Evolutionary conservation across 2,888 invertebrate genomes (phyloP), one percentile per base, ranked within the genome.

Genomic region (Cephus pygmeus): DNA sequence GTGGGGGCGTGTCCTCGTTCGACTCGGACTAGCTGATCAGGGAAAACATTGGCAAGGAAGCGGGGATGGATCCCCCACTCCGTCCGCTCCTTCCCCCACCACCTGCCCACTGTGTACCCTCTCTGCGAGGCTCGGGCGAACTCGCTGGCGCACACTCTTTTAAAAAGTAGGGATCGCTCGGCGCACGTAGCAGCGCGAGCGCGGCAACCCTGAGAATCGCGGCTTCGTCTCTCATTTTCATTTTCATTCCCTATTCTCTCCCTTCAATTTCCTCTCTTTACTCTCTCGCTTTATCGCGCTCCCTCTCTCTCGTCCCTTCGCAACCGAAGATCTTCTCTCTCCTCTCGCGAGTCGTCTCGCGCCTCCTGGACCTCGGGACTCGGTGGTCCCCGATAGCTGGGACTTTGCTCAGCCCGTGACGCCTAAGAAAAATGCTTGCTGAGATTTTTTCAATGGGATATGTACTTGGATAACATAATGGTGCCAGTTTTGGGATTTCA

Each of bases 191-290:
- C 31, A 23, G 69, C 69, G 69, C 69, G 69, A 30, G 69, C 36
- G 12, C 36, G 36, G 36, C 36, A 36, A 36, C 36, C 12, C 36
- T 36, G 12, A 12, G 36, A 36, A 36, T 36, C 36, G 36, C 12
- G 36, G 36, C 36, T 36, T 4, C 36, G 12, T 36, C 12, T 12
- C 36, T 36, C 36, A 36, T 36, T 36, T 36, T 36, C 36, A 36
- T 81, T 83, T 83, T 81, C 80, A 81, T 81, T 81, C 80, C 80
- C 81, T 76, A 4, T 33, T 77, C 73, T 75, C 73, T 71, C 77
- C 76, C 75, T 40, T 73, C 69, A 69, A 75, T 69, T 75, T 40
- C 33, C 75, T 68, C 36, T 68, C 31, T 56, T 79, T 71, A 69
- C 56, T 69, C 3, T 33, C 35, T 23, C 35, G 6, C 76, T 23